Evolutionary conservation across 2,797 vertebrate genomes (phyloP).

Genomic region (Strix occidentalis): DNA sequence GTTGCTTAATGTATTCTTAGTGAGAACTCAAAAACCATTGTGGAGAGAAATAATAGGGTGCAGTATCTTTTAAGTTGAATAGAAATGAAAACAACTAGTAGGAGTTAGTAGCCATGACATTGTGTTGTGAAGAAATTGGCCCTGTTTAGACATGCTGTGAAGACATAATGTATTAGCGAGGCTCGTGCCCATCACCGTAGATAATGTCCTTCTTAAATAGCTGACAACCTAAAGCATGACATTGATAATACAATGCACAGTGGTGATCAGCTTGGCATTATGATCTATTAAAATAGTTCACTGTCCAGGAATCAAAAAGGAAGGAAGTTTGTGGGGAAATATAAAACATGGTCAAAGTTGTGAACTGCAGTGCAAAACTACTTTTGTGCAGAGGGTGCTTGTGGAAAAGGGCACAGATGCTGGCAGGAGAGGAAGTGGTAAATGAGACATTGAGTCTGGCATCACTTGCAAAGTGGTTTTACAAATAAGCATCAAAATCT

Average conservation of each 20-base stretch:
- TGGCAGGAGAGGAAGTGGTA: neutral
- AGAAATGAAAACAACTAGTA: neutral
- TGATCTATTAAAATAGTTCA: neutral
- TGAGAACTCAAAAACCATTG: neutral
- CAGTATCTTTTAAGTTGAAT: neutral
- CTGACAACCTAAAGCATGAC: neutral
- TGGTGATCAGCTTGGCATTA: neutral
- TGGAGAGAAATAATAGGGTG: neutral
- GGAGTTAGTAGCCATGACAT: neutral
- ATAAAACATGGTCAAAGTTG: neutral
- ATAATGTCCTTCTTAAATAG: neutral
- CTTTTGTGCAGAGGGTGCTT: neutral
- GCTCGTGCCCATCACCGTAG: neutral
- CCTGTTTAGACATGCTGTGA: neutral
- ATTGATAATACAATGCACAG: neutral
- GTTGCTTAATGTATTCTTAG: neutral
- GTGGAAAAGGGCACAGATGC: neutral
- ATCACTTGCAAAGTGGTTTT: neutral
- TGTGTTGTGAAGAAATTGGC: neutral
- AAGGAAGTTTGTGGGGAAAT: neutral
- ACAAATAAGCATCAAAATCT: neutral
- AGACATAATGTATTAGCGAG: neutral
- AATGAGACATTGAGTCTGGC: neutral
- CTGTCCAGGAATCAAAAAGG: neutral
- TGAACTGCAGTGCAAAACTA: neutral